A percentile compares a stretch with the other conserved stretches of the same genome.
Conservation (phyloP, 2,888 invertebrate species). For the Dioctria linearis region DNA sequence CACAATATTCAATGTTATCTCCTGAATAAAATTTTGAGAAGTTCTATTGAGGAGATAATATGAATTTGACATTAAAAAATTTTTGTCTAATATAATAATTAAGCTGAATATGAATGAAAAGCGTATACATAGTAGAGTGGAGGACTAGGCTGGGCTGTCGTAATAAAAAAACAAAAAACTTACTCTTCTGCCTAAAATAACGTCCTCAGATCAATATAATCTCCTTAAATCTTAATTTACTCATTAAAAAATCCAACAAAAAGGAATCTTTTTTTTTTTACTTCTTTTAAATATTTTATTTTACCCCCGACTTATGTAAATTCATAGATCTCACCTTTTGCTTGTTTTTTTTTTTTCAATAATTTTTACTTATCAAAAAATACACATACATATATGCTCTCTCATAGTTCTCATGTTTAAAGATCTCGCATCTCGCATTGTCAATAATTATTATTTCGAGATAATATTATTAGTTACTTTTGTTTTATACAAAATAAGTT, state of each 20-base stretch:
- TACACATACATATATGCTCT: slow-evolving; percentile 40
- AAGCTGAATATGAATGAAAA: too few relatives aligned
- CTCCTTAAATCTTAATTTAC: slow-evolving; percentile 49
- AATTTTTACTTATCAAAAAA: slow-evolving; percentile 57
- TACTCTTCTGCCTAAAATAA: slow-evolving; percentile 31
- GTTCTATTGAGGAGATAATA: too few relatives aligned
- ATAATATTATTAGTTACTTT: slow-evolving; percentile 28
- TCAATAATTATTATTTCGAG: slow-evolving; percentile 37
- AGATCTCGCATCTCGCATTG: slow-evolving; percentile 21
- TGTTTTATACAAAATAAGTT: slow-evolving; percentile 33
- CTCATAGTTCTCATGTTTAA: slow-evolving; percentile 44
- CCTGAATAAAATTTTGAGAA: too few relatives aligned
- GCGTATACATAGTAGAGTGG: too few relatives aligned
- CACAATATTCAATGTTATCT: too few relatives aligned
- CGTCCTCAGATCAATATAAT: slow-evolving; percentile 7
- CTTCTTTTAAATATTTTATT: slow-evolving; percentile 53
- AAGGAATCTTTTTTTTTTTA: slow-evolving; percentile 51
- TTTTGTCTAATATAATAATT: too few relatives aligned
- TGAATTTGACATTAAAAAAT: too few relatives aligned
- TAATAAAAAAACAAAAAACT: too few relatives aligned
- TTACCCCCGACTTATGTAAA: slow-evolving; percentile 57
- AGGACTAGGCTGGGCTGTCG: too few relatives aligned
- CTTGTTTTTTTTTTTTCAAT: slow-evolving; percentile 28
- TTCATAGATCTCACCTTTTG: slow-evolving; percentile 51
- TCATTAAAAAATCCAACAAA: slow-evolving; percentile 55